phyloP scores from a whole-genome alignment of 2,797 vertebrate species.

The Melanotaenia nigrans region DNA sequence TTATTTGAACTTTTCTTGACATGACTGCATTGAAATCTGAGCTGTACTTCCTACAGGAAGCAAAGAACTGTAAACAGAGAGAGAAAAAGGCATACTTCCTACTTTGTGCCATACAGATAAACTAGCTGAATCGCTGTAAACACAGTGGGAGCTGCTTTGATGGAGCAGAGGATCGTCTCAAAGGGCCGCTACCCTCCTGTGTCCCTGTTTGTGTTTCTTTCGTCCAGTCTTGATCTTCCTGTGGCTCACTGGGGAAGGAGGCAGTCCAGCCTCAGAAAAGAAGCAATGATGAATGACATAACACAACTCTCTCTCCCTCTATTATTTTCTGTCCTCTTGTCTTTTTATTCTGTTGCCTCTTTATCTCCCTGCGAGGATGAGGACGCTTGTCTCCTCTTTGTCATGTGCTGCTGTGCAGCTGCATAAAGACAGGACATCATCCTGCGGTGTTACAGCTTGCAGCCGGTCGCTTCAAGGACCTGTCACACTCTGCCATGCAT shows the following conservation, averaged over 20 bases:
- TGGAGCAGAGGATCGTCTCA: background rate
- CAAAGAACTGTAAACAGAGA: too few relatives aligned
- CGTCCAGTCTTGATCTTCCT: conserved; percentile 12
- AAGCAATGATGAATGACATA: conserved; percentile 67
- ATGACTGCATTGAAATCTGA: too few relatives aligned
- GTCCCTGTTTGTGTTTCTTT: background rate
- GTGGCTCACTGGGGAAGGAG: conserved; percentile 33
- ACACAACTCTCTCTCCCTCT: conserved; percentile 22
- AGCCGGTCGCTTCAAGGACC: conserved; percentile 44
- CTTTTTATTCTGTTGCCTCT: conserved; percentile 28
- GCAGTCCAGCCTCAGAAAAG: conserved; percentile 52
- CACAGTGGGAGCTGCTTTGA: background rate
- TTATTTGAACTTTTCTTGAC: too few relatives aligned
- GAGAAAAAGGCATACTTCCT: too few relatives aligned
- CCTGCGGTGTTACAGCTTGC: conserved; percentile 49
- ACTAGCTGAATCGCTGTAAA: background rate
- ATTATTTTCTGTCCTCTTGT: conserved; percentile 35
- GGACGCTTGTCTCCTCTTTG: conserved; percentile 57
- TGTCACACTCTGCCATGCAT: conserved; percentile 46
- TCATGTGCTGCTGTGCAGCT: conserved; percentile 36
- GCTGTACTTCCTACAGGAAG: too few relatives aligned
- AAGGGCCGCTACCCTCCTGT: background rate
- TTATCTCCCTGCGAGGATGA: conserved; percentile 50
- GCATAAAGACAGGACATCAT: conserved; percentile 50
- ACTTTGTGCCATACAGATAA: background rate